Conservation (phyloP, 2,113 vertebrate species). For the Irena cyanogastra region DNA sequence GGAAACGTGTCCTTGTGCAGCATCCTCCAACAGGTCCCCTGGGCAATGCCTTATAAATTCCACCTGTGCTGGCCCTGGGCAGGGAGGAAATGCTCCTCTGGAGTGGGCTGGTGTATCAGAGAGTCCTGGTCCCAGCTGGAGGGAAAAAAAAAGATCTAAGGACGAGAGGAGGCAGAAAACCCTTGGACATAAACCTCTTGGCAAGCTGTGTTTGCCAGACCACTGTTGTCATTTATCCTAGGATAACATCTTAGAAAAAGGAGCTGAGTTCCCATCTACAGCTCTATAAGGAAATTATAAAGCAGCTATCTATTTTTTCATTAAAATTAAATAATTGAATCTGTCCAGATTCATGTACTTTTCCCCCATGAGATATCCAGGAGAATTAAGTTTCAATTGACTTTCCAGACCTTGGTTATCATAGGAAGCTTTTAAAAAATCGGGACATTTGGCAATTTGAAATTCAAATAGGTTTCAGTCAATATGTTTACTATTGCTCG, state of each 20-base stretch:
- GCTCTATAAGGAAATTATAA: slow-evolving; percentile 15
- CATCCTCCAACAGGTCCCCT: neutral
- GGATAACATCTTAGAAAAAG: neutral
- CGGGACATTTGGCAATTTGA: slow-evolving; percentile 61
- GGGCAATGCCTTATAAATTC: neutral
- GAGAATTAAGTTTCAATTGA: slow-evolving; percentile 69
- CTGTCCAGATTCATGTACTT: slow-evolving; percentile 42
- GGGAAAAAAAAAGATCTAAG: neutral
- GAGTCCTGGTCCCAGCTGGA: neutral
- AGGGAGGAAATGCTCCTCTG: neutral
- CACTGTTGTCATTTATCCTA: neutral
- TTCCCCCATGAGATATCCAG: slow-evolving; percentile 35
- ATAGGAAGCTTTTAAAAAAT: slow-evolving; percentile 66
- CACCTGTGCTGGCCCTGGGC: neutral
- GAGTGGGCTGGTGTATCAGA: neutral
- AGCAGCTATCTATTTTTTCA: slow-evolving; percentile 52
- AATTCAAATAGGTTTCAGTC: slow-evolving; percentile 64
- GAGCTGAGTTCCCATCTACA: neutral
- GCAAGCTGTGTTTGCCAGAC: neutral
- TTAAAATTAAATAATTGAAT: slow-evolving; percentile 62
- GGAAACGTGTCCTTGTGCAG: neutral
- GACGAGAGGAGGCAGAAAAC: neutral
- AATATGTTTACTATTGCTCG: slow-evolving; percentile 65
- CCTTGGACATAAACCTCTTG: neutral
- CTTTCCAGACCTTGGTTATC: slow-evolving; percentile 59